These are phyloP conservation scores for Agonum fuliginosum DNA, from an alignment of 2,888 invertebrate genomes.

Conservation along the genomic window DNA sequence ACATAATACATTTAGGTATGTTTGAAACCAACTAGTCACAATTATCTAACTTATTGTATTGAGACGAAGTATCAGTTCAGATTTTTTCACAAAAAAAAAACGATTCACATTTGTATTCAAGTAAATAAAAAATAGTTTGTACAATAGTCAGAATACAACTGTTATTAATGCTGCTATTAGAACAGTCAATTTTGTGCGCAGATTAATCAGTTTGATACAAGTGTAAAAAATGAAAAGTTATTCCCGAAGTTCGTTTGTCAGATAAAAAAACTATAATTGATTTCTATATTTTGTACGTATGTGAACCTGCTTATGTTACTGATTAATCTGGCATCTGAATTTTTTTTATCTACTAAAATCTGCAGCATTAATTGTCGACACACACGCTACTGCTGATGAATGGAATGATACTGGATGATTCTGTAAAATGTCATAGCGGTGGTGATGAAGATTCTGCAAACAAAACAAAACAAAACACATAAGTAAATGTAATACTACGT, in stretches of 20 bases:
- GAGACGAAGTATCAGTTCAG: slow-evolving; percentile 57
- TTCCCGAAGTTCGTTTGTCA: slow-evolving; percentile 32
- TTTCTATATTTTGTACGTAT: slow-evolving; percentile 37
- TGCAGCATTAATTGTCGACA: slow-evolving; percentile 53
- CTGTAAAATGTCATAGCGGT: slow-evolving; percentile 51
- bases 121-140: slow-evolving; percentile 59
- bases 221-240: slow-evolving; percentile 19
- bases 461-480: slow-evolving; percentile 11
- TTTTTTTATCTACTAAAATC: slow-evolving; percentile 40
- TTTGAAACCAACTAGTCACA: slow-evolving; percentile 55
- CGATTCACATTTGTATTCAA: slow-evolving; percentile 54
- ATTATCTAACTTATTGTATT: slow-evolving; percentile 58
- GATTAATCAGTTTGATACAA: slow-evolving; percentile 36
- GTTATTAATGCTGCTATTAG: slow-evolving; percentile 43
- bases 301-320: neutral
- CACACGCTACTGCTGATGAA: slow-evolving; percentile 60
- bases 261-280: slow-evolving; percentile 18
- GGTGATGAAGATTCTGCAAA: slow-evolving; percentile 56
- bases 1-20: slow-evolving; percentile 60
- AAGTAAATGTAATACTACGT: neutral
- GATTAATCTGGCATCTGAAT: slow-evolving; percentile 41
- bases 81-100: slow-evolving; percentile 46
- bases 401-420: slow-evolving; percentile 59
- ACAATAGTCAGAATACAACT: slow-evolving; percentile 59
- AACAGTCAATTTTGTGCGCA: slow-evolving; percentile 42